Conservation (phyloP, 2,113 vertebrate genomes). For the Pygoscelis adeliae region DNA sequence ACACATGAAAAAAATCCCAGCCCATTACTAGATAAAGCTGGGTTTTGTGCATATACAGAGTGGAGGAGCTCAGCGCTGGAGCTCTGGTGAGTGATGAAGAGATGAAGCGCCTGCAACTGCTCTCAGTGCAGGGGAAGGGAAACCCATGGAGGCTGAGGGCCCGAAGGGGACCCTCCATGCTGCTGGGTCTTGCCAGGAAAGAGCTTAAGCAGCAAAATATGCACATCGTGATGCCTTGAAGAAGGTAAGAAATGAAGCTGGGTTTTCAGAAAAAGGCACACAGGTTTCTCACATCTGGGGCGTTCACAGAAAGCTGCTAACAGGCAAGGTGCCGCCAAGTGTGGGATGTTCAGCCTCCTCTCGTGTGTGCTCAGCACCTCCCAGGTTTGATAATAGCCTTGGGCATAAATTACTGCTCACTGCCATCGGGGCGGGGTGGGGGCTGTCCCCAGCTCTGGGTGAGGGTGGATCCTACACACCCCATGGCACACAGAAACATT, state of each 20-base stretch:
- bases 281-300: not conserved
- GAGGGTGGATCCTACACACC: not conserved
- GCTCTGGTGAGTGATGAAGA: not conserved
- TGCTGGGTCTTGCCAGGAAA: not conserved
- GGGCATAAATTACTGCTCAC: not conserved
- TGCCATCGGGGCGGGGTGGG: accelerated
- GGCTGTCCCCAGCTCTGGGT: not conserved
- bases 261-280: not conserved
- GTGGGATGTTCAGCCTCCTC: not conserved
- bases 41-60: not conserved
- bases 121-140: not conserved
- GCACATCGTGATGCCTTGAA: not conserved
- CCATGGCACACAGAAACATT: not conserved
- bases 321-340: accelerated
- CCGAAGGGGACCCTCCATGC: not conserved
- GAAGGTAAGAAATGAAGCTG: not conserved
- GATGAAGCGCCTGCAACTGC: not conserved
- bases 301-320: not conserved
- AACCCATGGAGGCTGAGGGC: not conserved
- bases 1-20: not conserved
- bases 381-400: not conserved
- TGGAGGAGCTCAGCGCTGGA: not conserved
- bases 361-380: accelerated
- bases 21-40: not conserved
- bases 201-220: not conserved